These are phyloP conservation scores for Himalopsyche tibetana DNA, from an alignment of 2,888 invertebrate species.

Conservation along the genomic window DNA sequence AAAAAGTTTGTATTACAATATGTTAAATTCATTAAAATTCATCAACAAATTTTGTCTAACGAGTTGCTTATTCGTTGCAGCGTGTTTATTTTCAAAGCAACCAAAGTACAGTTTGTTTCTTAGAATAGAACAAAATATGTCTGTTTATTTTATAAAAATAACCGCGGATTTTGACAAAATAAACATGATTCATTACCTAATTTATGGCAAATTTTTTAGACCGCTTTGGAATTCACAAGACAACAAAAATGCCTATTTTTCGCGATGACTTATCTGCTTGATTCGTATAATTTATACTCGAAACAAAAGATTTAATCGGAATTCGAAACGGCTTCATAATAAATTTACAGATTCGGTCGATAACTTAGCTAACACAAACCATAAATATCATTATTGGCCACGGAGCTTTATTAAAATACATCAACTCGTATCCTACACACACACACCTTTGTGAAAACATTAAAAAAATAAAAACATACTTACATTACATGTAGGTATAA, in stretches of 20 bases:
- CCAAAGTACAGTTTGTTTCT: background rate
- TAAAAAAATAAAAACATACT: too few relatives aligned
- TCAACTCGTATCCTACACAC: background rate
- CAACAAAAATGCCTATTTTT: constrained; percentile 3
- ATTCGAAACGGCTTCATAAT: constrained; percentile 55
- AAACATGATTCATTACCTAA: background rate
- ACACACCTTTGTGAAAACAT: too few relatives aligned
- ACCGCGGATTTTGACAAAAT: background rate
- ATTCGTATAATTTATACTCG: constrained; percentile 54
- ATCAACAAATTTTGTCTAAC: too few relatives aligned
- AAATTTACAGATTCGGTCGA: constrained; percentile 48
- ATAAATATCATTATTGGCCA: constrained; percentile 20
- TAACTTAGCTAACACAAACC: background rate
- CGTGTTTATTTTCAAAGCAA: background rate
- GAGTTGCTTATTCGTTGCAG: background rate
- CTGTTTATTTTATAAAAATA: background rate
- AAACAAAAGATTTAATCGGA: constrained; percentile 57
- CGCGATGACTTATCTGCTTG: constrained; percentile 20
- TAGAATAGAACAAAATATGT: background rate
- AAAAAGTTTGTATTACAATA: too few relatives aligned
- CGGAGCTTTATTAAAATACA: constrained; percentile 9
- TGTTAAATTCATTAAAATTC: too few relatives aligned
- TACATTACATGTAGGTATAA: too few relatives aligned
- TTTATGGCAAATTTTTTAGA: background rate
- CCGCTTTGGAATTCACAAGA: constrained; percentile 9